Percentiles rank a stretch among this genome's conserved stretches.
phyloP scores from a whole-genome alignment of 1,140 invertebrate species.

The Papilio glaucus region DNA sequence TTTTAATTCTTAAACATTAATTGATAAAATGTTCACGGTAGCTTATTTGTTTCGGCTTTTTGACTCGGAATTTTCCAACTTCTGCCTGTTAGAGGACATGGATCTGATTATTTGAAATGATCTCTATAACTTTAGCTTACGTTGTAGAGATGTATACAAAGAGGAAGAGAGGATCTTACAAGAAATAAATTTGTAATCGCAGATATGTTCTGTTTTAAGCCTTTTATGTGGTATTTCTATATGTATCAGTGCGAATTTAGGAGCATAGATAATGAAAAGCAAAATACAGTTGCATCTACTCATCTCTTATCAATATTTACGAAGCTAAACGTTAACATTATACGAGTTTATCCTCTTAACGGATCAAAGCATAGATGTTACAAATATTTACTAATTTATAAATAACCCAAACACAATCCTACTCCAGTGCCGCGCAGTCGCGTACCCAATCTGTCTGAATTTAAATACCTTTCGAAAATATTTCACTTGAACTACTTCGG shows the following conservation, averaged over 20 bases:
- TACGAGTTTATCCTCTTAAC: slow-evolving; percentile 36
- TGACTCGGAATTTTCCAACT: too few relatives aligned
- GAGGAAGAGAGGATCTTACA: too few relatives aligned
- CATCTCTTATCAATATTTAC: slow-evolving; percentile 8
- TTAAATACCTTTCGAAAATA: slow-evolving; percentile 25
- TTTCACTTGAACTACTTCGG: slow-evolving; percentile 19
- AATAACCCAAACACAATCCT: slow-evolving; percentile 29
- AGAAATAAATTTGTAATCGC: background rate
- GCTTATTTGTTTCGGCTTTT: too few relatives aligned
- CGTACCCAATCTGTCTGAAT: slow-evolving; percentile 23
- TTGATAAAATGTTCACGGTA: too few relatives aligned
- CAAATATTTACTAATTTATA: slow-evolving; percentile 37
- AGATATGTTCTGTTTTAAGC: background rate
- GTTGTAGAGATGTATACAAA: too few relatives aligned
- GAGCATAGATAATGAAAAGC: background rate
- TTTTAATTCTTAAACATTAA: too few relatives aligned
- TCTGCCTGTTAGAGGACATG: too few relatives aligned
- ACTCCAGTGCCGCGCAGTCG: background rate
- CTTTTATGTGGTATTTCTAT: background rate
- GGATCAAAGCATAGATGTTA: slow-evolving; percentile 35
- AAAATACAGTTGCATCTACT: slow-evolving; percentile 7
- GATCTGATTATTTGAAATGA: too few relatives aligned
- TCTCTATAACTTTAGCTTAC: too few relatives aligned
- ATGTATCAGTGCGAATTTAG: background rate
- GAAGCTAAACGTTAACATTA: slow-evolving; percentile 16